Conservation (phyloP, 2,888 invertebrate species). For the Theretra japonica region DNA sequence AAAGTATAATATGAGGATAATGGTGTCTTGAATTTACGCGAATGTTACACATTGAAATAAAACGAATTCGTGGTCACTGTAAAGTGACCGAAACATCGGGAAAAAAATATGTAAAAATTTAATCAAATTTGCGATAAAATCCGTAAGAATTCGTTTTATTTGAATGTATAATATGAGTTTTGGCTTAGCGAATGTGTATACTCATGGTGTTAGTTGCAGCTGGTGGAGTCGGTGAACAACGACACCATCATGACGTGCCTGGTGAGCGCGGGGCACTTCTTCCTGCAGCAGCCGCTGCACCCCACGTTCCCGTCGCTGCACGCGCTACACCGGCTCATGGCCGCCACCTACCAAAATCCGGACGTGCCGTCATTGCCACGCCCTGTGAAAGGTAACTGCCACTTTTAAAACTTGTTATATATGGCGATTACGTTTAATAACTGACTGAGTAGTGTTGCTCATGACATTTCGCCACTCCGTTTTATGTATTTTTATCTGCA, state of each 20-base stretch:
- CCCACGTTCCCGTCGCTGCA: constrained; percentile 95
- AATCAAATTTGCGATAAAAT: no score
- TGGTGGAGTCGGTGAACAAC: constrained; percentile 96
- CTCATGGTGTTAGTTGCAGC: constrained; percentile 83
- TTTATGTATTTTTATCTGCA: background rate
- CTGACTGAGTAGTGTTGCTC: background rate
- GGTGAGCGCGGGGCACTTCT: constrained; percentile 94
- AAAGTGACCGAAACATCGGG: no score
- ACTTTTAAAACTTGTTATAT: constrained; percentile 26
- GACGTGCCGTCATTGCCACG: constrained; percentile 92
- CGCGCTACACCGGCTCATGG: constrained; percentile 92
- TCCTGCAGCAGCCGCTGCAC: constrained; percentile 97
- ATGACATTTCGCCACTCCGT: background rate
- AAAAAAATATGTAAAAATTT: no score
- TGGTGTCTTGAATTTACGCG: no score
- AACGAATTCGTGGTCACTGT: no score
- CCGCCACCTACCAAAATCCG: constrained; percentile 90
- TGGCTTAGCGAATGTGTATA: constrained; percentile 50
- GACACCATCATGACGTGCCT: constrained; percentile 96
- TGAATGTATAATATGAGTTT: background rate
- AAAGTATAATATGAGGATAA: background rate
- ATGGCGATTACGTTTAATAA: constrained; percentile 15
- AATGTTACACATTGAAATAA: no score
- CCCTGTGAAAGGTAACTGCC: constrained; percentile 88
- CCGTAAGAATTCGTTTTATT: no score